Evolutionary conservation across 2,797 vertebrate genomes (phyloP).

Genomic region (Heliangelus exortis): DNA sequence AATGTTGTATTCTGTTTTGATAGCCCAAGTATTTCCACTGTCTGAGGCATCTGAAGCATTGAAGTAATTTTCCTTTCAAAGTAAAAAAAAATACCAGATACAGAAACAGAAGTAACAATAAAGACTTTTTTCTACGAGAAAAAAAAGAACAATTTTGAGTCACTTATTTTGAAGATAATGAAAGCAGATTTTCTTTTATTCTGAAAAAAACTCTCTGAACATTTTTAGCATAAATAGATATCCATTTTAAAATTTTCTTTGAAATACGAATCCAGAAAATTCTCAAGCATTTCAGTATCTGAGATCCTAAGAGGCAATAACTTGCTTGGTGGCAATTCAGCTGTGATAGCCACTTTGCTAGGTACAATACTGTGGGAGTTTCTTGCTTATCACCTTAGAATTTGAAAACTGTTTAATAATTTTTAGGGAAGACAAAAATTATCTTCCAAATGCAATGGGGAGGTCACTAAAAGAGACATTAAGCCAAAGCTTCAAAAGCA

Average conservation of each 20-base stretch:
- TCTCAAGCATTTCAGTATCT: background rate
- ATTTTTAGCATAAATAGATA: background rate
- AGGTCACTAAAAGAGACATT: background rate
- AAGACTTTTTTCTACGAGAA: background rate
- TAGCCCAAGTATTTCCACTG: background rate
- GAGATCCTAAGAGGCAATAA: background rate
- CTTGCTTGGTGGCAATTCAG: background rate
- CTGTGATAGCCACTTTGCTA: background rate
- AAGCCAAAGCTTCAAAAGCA: background rate
- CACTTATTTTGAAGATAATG: background rate
- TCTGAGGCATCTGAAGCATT: background rate
- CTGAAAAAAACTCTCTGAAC: background rate
- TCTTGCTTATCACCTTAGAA: background rate
- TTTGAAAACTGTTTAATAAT: background rate
- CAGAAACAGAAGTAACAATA: background rate
- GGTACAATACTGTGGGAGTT: background rate
- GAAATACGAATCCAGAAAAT: background rate
- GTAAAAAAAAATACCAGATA: background rate
- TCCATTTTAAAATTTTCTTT: background rate
- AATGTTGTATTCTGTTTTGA: conserved; percentile 38
- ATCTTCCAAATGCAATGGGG: background rate
- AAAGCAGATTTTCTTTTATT: conserved; percentile 4
- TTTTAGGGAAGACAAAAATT: background rate
- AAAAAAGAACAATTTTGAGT: background rate
- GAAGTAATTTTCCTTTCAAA: conserved; percentile 33